These are phyloP conservation scores for Scomber colias DNA, from an alignment of 2,113 vertebrate genomes.

Conservation along the genomic window DNA sequence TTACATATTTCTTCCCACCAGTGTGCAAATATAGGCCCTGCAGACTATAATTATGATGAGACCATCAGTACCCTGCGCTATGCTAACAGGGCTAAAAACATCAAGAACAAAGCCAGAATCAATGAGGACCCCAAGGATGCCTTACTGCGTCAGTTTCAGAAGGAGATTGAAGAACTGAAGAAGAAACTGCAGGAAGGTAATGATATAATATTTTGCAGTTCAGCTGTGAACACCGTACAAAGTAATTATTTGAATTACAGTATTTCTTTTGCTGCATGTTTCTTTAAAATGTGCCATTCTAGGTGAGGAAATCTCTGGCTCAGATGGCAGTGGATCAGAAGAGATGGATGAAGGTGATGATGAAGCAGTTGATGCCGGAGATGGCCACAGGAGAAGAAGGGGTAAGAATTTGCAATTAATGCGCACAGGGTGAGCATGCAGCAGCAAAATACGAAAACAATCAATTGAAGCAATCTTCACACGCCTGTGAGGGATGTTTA, in stretches of 20 bases:
- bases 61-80: constrained; percentile 98
- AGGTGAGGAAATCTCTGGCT: constrained; percentile 98
- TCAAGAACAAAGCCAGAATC: constrained; percentile 99
- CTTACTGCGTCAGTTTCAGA: constrained; percentile 96
- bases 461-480: neutral
- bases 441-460: neutral
- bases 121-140: constrained; percentile 99
- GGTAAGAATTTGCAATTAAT: constrained; percentile 77
- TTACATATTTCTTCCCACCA: constrained; percentile 59
- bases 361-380: constrained; percentile 90
- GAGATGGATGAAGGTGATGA: constrained; percentile 94
- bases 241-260: neutral
- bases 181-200: constrained; percentile 98
- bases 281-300: constrained; percentile 6
- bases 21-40: constrained; percentile 99
- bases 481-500: neutral
- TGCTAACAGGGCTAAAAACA: constrained; percentile 99
- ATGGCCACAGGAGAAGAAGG: constrained; percentile 90
- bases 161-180: constrained; percentile 98
- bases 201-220: neutral
- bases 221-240: neutral
- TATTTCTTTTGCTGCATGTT: neutral
- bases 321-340: constrained; percentile 93
- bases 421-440: neutral
- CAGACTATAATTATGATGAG: constrained; percentile 99